Base-by-base conservation (phyloP, 2,113 vertebrate species). In the Clarias gariepinus region DNA sequence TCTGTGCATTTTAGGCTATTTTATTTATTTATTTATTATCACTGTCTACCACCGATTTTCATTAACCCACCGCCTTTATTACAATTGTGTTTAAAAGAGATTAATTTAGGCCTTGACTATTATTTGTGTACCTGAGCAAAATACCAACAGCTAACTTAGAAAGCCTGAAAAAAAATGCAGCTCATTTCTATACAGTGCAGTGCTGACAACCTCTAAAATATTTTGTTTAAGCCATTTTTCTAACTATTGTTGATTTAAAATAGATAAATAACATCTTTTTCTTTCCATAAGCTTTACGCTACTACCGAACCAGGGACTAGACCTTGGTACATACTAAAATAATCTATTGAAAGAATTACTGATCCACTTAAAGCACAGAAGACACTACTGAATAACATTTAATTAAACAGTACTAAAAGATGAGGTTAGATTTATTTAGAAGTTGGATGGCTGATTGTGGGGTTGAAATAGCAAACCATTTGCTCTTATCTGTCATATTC, bases 11-110 rank as follows among this genome's bases (percentile, higher is more conserved):
- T 13, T 3, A 0, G 30, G 82, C 63, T 21, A 86, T 84, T 90
- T 91, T 63, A 88, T 89, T 90, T 89, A 89, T 90, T 91, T 63
- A 88, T 89, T 90, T 89, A 89, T 82, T 19, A 60, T 55, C 64
- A 85, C 61, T 68, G 63, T 55, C 53, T 9, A 69, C 8, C 53
- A 28, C 36, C 18, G 69, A 89, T 89, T 90, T 84, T 82, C 81
- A 88, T 33, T 85, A 61, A 82, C 82, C 79, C 68, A 64, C 80
- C 68, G 36, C 89, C 87, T 90, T 90, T 90, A 89, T 87, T 87
- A 85, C 84, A 85, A 86, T 90, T 87, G 78, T 74, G 47, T 85
- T 89, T 74, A 58, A 53, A 77, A 91, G 81, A 85, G 87, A 84
- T 79, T 58, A 80, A 84, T 89, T 58, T 10, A 58, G 73, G 66